These are phyloP conservation scores for Agrenia bidenticulata DNA, from an alignment of 2,888 invertebrate species.

Conservation along the genomic window DNA sequence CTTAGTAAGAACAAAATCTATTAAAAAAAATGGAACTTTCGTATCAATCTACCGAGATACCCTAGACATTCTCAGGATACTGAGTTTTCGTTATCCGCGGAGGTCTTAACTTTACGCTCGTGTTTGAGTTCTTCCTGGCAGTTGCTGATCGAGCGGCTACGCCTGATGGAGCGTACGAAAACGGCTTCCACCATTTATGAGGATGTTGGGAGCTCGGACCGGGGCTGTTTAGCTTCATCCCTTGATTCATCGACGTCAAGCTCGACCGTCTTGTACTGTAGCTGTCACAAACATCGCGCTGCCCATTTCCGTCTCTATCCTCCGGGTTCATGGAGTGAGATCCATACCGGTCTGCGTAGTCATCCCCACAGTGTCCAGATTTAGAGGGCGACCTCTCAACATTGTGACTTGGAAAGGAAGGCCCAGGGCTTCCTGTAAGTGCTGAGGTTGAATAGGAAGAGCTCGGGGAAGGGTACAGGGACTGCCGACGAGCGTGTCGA, in stretches of 20 bases:
- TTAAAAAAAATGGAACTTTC: too few species aligned
- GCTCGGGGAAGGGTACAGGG: constrained; percentile 33
- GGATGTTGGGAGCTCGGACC: constrained; percentile 29
- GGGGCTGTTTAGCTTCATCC: constrained; percentile 8
- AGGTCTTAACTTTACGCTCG: constrained; percentile 35
- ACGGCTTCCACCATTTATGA: constrained; percentile 52
- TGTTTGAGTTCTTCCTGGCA: constrained; percentile 35
- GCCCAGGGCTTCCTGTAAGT: constrained; percentile 14
- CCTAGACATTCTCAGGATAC: constrained; percentile 50
- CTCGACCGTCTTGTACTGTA: constrained; percentile 46
- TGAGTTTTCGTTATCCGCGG: constrained; percentile 49
- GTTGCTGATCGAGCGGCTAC: constrained; percentile 23
- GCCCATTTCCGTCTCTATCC: constrained; percentile 34
- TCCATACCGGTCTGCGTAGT: neutral
- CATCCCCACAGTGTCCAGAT: neutral
- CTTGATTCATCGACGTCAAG: constrained; percentile 39
- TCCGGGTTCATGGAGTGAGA: constrained; percentile 25
- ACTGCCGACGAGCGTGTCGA: constrained; percentile 33
- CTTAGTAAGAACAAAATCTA: too few species aligned
- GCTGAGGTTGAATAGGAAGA: constrained; percentile 35
- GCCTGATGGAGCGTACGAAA: constrained; percentile 46
- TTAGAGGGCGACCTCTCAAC: neutral
- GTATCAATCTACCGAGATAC: too few species aligned
- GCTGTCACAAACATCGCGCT: constrained; percentile 37
- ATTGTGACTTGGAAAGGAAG: neutral